Evolutionary conservation across 2,888 invertebrate genomes (phyloP).

Genomic region (Megaustenia siamemsis): DNA sequence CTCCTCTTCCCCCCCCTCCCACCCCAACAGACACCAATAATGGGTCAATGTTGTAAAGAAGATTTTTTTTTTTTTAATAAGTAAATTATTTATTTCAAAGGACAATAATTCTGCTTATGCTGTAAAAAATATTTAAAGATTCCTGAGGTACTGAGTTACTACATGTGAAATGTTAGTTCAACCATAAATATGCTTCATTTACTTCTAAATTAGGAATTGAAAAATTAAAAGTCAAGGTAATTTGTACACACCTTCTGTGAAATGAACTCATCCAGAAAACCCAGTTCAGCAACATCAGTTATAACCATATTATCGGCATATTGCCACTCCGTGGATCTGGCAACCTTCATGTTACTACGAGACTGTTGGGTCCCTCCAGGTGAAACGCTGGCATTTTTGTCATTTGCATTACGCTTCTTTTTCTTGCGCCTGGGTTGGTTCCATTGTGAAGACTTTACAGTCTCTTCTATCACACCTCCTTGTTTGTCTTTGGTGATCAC

Average conservation of each 20-base stretch:
- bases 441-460: conserved; percentile 24
- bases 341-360: conserved; percentile 87
- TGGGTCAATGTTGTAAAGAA: too few relatives aligned
- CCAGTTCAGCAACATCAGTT: conserved; percentile 53
- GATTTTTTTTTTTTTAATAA: too few relatives aligned
- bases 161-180: too few relatives aligned
- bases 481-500: conserved; percentile 55
- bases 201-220: too few relatives aligned
- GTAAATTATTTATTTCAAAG: too few relatives aligned
- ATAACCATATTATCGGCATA: conserved; percentile 58
- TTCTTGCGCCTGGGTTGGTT: conserved; percentile 55
- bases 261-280: conserved; percentile 55
- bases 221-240: too few relatives aligned
- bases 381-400: conserved; percentile 20
- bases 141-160: too few relatives aligned
- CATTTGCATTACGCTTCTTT: conserved; percentile 16
- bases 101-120: too few relatives aligned
- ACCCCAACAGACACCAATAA: too few relatives aligned
- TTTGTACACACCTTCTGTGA: conserved; percentile 52
- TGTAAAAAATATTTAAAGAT: too few relatives aligned
- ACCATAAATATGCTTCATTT: too few relatives aligned
- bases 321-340: conserved; percentile 81
- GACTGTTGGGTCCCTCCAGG: conserved; percentile 40
- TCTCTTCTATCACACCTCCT: conserved; percentile 41
- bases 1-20: too few relatives aligned